These are phyloP conservation scores for Clistopyga incitator DNA, from an alignment of 2,888 invertebrate species.

Conservation along the genomic window DNA sequence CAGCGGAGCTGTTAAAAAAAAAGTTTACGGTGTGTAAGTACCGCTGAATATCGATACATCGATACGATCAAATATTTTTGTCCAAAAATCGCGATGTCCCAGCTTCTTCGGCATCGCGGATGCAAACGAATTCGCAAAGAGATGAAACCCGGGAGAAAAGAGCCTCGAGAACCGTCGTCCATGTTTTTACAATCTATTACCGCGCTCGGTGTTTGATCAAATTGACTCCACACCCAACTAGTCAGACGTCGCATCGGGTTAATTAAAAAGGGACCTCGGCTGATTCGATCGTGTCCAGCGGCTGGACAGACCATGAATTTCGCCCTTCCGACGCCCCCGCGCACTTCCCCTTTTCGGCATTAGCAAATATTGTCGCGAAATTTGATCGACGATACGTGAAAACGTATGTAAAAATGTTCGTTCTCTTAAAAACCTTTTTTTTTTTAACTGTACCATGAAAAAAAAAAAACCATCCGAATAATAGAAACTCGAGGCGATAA, in stretches of 20 bases:
- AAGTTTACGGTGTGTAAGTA: neutral
- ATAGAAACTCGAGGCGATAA: constrained; percentile 38
- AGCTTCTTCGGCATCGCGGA: constrained; percentile 26
- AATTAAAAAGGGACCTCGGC: constrained; percentile 79
- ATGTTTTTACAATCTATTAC: constrained; percentile 66
- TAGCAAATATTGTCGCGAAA: neutral
- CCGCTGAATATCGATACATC: constrained; percentile 17
- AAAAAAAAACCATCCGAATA: neutral
- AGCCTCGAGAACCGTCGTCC: constrained; percentile 41
- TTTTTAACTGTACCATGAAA: too few species aligned
- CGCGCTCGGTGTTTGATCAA: constrained; percentile 75
- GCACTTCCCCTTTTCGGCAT: neutral
- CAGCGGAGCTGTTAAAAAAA: neutral
- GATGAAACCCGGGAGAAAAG: constrained; percentile 35
- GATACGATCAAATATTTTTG: constrained; percentile 21
- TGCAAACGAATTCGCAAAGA: constrained; percentile 55
- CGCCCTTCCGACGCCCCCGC: neutral
- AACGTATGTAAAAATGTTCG: too few species aligned
- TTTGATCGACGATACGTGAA: neutral
- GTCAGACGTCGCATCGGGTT: constrained; percentile 72
- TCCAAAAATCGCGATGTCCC: too few species aligned
- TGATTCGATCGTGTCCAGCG: constrained; percentile 75
- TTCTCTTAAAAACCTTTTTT: too few species aligned
- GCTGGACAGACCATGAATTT: constrained; percentile 34
- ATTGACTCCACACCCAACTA: constrained; percentile 72